Conservation (phyloP, 2,888 invertebrate species). For the Gandaritis pyraliata region DNA sequence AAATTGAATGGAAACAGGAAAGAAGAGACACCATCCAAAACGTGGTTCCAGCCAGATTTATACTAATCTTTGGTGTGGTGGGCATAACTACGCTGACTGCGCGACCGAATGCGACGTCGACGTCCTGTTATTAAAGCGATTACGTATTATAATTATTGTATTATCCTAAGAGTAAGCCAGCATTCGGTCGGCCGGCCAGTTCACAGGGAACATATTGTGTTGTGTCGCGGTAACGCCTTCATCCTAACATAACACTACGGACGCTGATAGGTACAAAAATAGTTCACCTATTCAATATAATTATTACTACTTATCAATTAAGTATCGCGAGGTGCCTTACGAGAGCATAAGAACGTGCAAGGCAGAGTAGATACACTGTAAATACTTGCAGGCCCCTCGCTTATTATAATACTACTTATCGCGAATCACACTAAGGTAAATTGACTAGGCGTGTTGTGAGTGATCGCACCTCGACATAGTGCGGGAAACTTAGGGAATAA, state of each 20-base stretch:
- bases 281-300: constrained; percentile 82
- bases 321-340: constrained; percentile 73
- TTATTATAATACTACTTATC: constrained; percentile 74
- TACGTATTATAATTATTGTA: constrained; percentile 37
- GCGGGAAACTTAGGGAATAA: constrained; percentile 32
- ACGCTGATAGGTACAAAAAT: constrained; percentile 83
- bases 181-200: constrained; percentile 60
- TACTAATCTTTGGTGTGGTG: constrained; percentile 83
- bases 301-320: constrained; percentile 83
- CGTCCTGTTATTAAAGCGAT: constrained; percentile 45
- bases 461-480: constrained; percentile 58
- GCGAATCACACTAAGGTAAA: constrained; percentile 84
- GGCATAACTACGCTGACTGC: constrained; percentile 67
- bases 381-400: constrained; percentile 46
- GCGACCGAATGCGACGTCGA: constrained; percentile 54
- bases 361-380: constrained; percentile 42
- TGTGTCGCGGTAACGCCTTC: constrained; percentile 77
- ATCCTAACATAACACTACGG: constrained; percentile 73
- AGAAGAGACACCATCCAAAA: constrained; percentile 57
- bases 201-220: constrained; percentile 61
- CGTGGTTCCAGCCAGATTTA: constrained; percentile 66
- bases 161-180: constrained; percentile 41
- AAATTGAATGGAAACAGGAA: constrained; percentile 49
- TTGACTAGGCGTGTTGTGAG: constrained; percentile 83
- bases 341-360: constrained; percentile 35